Conservation (phyloP, 2,888 invertebrate genomes). For the Octodonta nipae region DNA sequence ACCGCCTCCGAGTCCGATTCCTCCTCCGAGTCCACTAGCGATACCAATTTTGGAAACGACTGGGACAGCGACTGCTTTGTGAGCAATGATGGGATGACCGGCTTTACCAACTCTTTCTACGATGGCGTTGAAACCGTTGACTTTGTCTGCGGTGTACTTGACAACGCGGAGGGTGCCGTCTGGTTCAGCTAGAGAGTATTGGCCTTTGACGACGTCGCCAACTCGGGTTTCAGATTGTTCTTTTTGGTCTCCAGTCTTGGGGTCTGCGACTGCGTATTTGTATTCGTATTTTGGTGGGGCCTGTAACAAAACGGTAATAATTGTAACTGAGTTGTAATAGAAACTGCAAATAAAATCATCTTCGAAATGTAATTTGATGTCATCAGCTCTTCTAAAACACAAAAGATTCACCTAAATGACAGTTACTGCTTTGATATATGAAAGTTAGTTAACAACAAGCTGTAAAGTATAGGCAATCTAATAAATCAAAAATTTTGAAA, state of each 20-base stretch:
- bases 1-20: constrained; percentile 11
- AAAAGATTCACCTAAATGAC: too few species aligned
- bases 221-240: constrained; percentile 41
- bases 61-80: constrained; percentile 7
- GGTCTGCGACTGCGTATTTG: constrained; percentile 43
- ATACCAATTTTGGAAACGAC: not conserved
- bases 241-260: constrained; percentile 41
- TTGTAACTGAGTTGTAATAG: too few species aligned
- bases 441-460: too few species aligned
- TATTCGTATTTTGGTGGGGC: constrained; percentile 35
- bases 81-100: constrained; percentile 17
- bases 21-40: too few species aligned
- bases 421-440: too few species aligned
- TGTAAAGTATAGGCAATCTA: too few species aligned
- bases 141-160: constrained; percentile 49
- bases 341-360: too few species aligned
- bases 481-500: too few species aligned
- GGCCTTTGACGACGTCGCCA: constrained; percentile 48
- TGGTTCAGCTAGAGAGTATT: constrained; percentile 49
- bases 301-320: not conserved
- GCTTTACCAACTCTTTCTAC: constrained; percentile 38
- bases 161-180: constrained; percentile 50
- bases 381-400: too few species aligned
- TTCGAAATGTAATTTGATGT: too few species aligned
- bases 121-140: constrained; percentile 48